These are phyloP conservation scores for Oxycera nigricornis DNA, from an alignment of 2,888 invertebrate species.

Conservation along the genomic window DNA sequence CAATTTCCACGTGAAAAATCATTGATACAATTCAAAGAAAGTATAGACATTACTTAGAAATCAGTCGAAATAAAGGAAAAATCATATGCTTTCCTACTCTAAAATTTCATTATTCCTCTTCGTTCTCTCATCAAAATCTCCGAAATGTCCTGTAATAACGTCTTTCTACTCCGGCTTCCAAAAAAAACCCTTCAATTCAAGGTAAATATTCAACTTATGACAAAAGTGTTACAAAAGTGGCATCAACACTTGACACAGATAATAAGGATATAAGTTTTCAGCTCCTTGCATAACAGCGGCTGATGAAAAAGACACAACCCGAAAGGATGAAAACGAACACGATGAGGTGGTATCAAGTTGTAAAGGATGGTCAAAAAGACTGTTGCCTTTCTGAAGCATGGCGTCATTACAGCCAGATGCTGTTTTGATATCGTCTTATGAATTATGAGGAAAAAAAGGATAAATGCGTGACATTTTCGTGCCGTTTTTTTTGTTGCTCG, in stretches of 20 bases:
- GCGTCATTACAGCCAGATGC: conserved; percentile 42
- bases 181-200: no score
- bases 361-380: not conserved
- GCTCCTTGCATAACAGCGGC: not conserved
- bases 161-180: no score
- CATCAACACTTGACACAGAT: conserved; percentile 36
- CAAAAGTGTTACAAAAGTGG: conserved; percentile 25
- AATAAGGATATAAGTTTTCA: not conserved
- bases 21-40: no score
- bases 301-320: not conserved
- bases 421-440: conserved; percentile 45
- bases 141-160: no score
- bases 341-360: no score
- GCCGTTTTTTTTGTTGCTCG: not conserved
- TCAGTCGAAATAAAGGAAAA: no score
- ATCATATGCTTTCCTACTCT: no score
- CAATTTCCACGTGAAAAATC: no score
- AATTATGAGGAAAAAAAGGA: conserved; percentile 41
- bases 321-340: conserved; percentile 26
- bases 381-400: conserved; percentile 9
- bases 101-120: no score
- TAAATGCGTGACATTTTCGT: conserved; percentile 23
- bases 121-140: no score
- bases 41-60: no score
- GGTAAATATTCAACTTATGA: conserved; percentile 31